Conservation (phyloP, 1,140 invertebrate genomes). For the Radopholus similis region DNA sequence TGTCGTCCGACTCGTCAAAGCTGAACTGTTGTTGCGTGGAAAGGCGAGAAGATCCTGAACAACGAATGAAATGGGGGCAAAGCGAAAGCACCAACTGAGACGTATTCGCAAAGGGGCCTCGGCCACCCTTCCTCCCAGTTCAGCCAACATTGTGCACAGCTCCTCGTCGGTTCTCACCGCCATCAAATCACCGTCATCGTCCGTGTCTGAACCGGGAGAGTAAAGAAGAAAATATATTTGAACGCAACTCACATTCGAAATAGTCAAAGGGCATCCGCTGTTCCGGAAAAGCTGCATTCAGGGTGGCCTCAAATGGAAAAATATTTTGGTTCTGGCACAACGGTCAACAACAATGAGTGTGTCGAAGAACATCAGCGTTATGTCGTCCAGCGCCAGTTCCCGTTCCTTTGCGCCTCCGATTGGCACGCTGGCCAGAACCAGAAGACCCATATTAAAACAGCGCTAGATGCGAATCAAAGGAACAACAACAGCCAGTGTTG, state of each 20-base stretch:
- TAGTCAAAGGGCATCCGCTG: constrained; percentile 15
- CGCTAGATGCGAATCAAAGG: too few relatives aligned
- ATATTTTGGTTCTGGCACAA: not conserved
- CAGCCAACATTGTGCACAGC: constrained; percentile 26
- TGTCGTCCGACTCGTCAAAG: not conserved
- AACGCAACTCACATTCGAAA: constrained; percentile 41
- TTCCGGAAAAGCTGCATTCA: constrained; percentile 28
- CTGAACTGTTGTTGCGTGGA: constrained; percentile 1
- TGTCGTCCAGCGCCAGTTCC: constrained; percentile 34
- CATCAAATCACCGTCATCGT: constrained; percentile 49
- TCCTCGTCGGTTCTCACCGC: constrained; percentile 53
- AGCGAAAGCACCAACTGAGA: constrained; percentile 14
- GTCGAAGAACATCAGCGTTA: constrained; percentile 50
- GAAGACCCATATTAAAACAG: too few relatives aligned
- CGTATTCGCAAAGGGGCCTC: constrained; percentile 14
- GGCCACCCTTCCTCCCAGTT: not conserved
- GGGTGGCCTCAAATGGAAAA: constrained; percentile 8
- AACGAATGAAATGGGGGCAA: constrained; percentile 3
- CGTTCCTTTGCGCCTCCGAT: not conserved
- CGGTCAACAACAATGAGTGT: constrained; percentile 30
- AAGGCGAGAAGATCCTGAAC: too few relatives aligned
- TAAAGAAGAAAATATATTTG: not conserved
- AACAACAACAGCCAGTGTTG: too few relatives aligned
- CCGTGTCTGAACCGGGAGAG: constrained; percentile 41
- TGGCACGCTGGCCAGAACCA: too few relatives aligned